phyloP scores from a whole-genome alignment of 37 sponge, comb jelly and placozoan genomes.

The Hexactinellida sp. region DNA sequence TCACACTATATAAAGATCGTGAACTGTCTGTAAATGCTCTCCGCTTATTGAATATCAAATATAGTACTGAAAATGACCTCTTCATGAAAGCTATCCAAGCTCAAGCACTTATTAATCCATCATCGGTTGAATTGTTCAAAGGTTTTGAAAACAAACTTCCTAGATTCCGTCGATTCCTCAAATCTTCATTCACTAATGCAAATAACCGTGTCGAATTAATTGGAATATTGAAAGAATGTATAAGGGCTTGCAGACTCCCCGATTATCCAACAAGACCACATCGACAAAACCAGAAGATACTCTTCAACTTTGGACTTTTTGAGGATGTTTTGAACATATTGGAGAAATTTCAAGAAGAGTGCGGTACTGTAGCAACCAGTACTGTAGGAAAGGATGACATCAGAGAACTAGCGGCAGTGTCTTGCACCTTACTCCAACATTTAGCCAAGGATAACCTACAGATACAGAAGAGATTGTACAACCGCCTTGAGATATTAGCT shows the following conservation, averaged over 20 bases:
- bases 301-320: constrained; percentile 35
- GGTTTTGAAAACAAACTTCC: neutral
- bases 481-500: neutral
- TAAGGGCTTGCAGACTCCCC: neutral
- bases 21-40: neutral
- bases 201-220: neutral
- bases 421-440: neutral
- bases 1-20: neutral
- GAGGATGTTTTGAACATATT: neutral
- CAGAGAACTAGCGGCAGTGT: neutral
- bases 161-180: neutral
- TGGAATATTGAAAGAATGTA: neutral
- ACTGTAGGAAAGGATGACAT: neutral
- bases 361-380: neutral
- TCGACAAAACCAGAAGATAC: constrained; percentile 52
- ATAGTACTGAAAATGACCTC: neutral
- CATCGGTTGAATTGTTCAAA: neutral
- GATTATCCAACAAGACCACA: constrained; percentile 31
- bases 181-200: neutral
- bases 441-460: neutral
- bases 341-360: neutral
- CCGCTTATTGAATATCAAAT: neutral
- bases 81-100: constrained; percentile 8
- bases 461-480: neutral
- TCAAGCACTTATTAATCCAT: neutral